Conservation (phyloP, 1,140 invertebrate genomes). For the Gryon sp. region DNA sequence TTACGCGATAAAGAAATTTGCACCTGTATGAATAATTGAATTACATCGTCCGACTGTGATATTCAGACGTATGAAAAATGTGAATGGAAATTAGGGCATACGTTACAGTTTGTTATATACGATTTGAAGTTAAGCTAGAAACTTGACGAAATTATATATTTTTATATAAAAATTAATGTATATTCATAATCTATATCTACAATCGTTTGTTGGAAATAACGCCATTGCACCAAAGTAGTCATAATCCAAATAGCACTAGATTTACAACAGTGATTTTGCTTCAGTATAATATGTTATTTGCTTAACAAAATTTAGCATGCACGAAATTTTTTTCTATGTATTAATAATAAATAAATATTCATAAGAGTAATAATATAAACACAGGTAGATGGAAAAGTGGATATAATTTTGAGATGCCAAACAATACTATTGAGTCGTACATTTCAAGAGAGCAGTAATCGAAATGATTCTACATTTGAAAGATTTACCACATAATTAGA, state of each 20-base stretch:
- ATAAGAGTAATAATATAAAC: too few species aligned
- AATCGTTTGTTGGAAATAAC: slow-evolving; percentile 1
- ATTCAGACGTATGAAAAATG: slow-evolving; percentile 15
- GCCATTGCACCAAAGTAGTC: slow-evolving; percentile 1
- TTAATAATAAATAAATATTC: too few species aligned
- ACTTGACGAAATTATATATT: not conserved
- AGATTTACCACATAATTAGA: slow-evolving; percentile 46
- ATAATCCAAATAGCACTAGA: slow-evolving; percentile 30
- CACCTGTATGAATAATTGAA: slow-evolving; percentile 43
- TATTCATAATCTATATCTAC: too few species aligned
- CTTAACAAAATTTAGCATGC: too few species aligned
- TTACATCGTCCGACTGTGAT: slow-evolving; percentile 6
- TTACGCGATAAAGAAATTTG: slow-evolving; percentile 25
- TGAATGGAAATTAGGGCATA: slow-evolving; percentile 8
- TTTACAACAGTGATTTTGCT: too few species aligned
- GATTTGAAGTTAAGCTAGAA: not conserved
- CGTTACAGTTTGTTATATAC: not conserved
- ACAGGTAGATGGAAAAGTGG: too few species aligned
- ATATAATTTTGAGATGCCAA: slow-evolving; percentile 34
- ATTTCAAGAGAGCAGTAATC: slow-evolving; percentile 19
- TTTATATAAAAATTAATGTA: too few species aligned
- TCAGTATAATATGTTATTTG: too few species aligned
- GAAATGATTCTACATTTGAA: slow-evolving; percentile 20
- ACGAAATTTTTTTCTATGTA: too few species aligned
- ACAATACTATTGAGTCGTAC: slow-evolving; percentile 26